Percentiles rank a stretch among this genome's conserved stretches.
Conservation (phyloP, 2,113 vertebrate genomes). For the Collichthys lucidus region DNA sequence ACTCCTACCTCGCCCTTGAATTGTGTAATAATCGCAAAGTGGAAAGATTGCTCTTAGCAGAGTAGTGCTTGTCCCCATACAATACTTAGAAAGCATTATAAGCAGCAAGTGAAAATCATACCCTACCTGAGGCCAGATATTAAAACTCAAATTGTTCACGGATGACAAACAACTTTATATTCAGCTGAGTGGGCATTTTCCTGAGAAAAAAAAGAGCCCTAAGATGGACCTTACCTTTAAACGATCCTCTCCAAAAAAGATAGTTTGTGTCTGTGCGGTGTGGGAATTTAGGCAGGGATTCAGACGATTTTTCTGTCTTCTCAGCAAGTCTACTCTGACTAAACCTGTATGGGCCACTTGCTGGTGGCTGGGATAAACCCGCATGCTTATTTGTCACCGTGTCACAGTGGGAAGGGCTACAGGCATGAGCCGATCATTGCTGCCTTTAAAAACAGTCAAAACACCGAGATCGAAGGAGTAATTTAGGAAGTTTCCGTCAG, state of each 20-base stretch:
- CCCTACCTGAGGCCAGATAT: constrained; percentile 21
- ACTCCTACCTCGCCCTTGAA: neutral
- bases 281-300: constrained; percentile 47
- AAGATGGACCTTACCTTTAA: constrained; percentile 38
- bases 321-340: constrained; percentile 47
- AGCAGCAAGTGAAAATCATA: constrained; percentile 23
- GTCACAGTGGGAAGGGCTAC: constrained; percentile 40
- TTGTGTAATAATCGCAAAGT: constrained; percentile 17
- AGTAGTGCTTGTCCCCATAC: neutral
- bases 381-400: constrained; percentile 10
- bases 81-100: constrained; percentile 12
- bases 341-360: constrained; percentile 53
- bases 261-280: constrained; percentile 14
- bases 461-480: neutral
- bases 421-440: neutral
- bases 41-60: constrained; percentile 18
- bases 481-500: constrained; percentile 9
- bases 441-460: constrained; percentile 4
- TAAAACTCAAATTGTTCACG: constrained; percentile 9
- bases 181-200: constrained; percentile 20
- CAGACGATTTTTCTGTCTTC: constrained; percentile 34
- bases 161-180: constrained; percentile 11
- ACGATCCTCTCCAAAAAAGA: constrained; percentile 3
- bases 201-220: neutral
- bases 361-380: constrained; percentile 24